Evolutionary conservation across 2,888 invertebrate species (phyloP).

Genomic region (Dasysyrphus albostriatus): DNA sequence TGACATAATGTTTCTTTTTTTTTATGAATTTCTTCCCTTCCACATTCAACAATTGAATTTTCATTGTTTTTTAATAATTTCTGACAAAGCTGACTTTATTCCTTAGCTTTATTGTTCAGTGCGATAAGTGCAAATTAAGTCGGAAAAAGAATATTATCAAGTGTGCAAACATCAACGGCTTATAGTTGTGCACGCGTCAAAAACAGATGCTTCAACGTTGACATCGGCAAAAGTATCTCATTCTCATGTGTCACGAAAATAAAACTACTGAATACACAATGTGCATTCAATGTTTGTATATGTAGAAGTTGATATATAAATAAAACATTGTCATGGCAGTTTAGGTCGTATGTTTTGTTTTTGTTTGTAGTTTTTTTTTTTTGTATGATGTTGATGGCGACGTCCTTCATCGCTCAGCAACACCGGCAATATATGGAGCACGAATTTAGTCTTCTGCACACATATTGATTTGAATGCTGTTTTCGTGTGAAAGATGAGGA

Average conservation of each 20-base stretch:
- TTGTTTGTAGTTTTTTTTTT: conserved; percentile 7
- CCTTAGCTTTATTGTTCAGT: neutral
- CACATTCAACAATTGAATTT: too few species aligned
- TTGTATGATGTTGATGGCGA: too few species aligned
- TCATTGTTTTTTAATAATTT: too few species aligned
- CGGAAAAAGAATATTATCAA: neutral
- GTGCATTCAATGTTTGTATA: conserved; percentile 21
- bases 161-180: conserved; percentile 1
- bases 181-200: conserved; percentile 10
- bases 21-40: too few species aligned
- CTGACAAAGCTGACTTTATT: neutral
- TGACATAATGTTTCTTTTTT: too few species aligned
- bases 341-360: conserved; percentile 23
- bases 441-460: conserved; percentile 7
- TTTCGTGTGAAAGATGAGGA: conserved; percentile 3
- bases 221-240: conserved; percentile 29
- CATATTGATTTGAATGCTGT: conserved; percentile 10
- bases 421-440: conserved; percentile 29
- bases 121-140: neutral
- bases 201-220: conserved; percentile 17
- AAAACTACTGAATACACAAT: conserved; percentile 23
- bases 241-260: conserved; percentile 40
- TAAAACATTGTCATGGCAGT: conserved; percentile 71
- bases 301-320: conserved; percentile 54
- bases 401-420: conserved; percentile 53